Percentiles rank a stretch among this genome's conserved stretches.
These are phyloP conservation scores for Saimiri boliviensis DNA, from an alignment of 2,113 vertebrate species.

Conservation along the genomic window DNA sequence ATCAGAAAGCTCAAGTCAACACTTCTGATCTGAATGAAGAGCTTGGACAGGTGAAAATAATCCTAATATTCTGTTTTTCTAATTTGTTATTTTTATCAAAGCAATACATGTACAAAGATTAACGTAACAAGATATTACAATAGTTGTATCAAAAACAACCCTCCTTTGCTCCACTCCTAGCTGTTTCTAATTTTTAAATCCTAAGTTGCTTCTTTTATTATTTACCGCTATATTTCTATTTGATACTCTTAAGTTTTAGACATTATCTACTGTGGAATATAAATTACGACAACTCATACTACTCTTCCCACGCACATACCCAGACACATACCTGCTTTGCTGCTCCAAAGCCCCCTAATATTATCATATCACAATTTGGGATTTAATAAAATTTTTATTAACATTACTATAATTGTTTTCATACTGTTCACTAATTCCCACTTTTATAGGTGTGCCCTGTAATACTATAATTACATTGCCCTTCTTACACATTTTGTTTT, in stretches of 20 bases:
- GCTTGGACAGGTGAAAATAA: slow-evolving; percentile 92
- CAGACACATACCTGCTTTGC: neutral
- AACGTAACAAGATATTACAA: slow-evolving; percentile 61
- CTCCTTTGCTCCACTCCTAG: slow-evolving; percentile 3
- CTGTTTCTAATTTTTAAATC: slow-evolving; percentile 20
- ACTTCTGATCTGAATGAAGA: slow-evolving; percentile 99
- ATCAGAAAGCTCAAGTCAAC: slow-evolving; percentile 98
- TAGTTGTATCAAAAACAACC: neutral
- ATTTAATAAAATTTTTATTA: slow-evolving; percentile 17
- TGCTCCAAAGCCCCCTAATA: neutral
- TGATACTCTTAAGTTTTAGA: neutral
- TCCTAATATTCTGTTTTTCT: neutral
- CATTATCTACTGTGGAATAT: neutral
- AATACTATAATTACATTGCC: neutral
- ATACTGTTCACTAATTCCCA: neutral
- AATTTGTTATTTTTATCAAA: slow-evolving; percentile 82
- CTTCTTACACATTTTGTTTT: neutral
- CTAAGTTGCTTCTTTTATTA: neutral
- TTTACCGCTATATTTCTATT: neutral
- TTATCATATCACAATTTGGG: slow-evolving; percentile 3
- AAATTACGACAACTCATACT: neutral
- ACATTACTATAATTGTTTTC: neutral
- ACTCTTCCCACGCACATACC: neutral
- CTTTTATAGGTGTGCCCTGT: neutral
- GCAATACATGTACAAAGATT: slow-evolving; percentile 92